phyloP scores from a whole-genome alignment of 2,113 vertebrate species.

The Tichodroma muraria region DNA sequence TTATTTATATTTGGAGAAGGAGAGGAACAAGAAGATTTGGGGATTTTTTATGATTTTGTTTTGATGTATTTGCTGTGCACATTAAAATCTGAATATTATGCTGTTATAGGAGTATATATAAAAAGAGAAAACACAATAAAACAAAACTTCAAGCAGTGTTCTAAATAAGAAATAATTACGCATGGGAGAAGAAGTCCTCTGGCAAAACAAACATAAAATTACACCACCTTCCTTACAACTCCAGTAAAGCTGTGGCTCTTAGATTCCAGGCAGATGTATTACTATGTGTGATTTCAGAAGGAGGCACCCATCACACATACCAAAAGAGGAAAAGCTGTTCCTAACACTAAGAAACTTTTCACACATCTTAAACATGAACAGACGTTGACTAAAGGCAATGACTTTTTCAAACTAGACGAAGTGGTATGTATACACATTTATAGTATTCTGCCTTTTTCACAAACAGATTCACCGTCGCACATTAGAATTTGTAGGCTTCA shows the following conservation, averaged over 20 bases:
- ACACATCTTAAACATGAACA: conserved; percentile 45
- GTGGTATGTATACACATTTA: neutral
- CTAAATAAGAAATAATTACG: neutral
- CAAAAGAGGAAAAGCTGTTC: conserved; percentile 28
- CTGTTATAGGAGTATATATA: neutral
- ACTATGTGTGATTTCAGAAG: neutral
- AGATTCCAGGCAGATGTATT: neutral
- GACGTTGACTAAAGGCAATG: neutral
- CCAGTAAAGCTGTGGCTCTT: neutral
- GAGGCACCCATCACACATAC: neutral
- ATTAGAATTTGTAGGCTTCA: neutral
- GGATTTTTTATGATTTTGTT: fast-evolving
- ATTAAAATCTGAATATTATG: neutral
- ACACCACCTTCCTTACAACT: neutral
- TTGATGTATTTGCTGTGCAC: neutral
- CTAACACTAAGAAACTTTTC: conserved; percentile 31
- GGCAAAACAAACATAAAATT: neutral
- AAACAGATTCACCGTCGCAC: neutral
- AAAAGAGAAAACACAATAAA: neutral
- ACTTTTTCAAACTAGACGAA: neutral
- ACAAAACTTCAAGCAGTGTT: neutral
- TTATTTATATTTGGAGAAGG: neutral
- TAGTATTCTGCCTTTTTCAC: neutral
- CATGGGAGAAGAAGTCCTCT: neutral
- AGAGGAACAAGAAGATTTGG: neutral